Evolutionary conservation across 2,888 invertebrate species (phyloP).

Genomic region (Holacanthella duospinosa): DNA sequence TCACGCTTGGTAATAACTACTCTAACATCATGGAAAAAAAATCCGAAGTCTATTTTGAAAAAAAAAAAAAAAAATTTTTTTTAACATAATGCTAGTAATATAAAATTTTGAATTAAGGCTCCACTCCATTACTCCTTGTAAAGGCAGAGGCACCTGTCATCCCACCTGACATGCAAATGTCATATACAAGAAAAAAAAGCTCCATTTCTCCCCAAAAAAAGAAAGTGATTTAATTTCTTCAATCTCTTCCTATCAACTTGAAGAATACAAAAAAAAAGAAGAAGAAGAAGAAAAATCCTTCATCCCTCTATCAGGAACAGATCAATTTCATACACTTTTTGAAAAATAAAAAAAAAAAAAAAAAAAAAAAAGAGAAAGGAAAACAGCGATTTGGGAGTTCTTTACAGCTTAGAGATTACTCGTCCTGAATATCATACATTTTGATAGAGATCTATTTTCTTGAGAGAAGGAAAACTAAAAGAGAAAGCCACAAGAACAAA

Average conservation of each 20-base stretch:
- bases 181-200: background rate
- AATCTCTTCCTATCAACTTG: background rate
- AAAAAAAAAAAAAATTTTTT: too few species aligned
- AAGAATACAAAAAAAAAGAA: too few species aligned
- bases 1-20: too few species aligned
- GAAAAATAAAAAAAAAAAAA: background rate
- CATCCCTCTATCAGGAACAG: background rate
- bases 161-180: background rate
- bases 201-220: background rate
- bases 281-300: too few species aligned
- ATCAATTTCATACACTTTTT: background rate
- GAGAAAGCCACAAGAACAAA: constrained; percentile 2
- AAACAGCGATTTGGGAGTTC: constrained; percentile 6
- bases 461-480: background rate
- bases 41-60: too few species aligned
- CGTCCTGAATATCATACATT: constrained; percentile 1
- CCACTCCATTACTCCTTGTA: too few species aligned
- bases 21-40: too few species aligned
- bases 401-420: constrained; percentile 3
- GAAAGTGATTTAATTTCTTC: constrained; percentile 5
- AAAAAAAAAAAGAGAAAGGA: background rate
- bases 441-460: background rate
- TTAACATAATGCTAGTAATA: too few species aligned
- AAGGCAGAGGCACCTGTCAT: background rate
- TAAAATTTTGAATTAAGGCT: too few species aligned